These are phyloP conservation scores for Pontoporia blainvillei DNA, from an alignment of 2,113 vertebrate species.

Conservation along the genomic window DNA sequence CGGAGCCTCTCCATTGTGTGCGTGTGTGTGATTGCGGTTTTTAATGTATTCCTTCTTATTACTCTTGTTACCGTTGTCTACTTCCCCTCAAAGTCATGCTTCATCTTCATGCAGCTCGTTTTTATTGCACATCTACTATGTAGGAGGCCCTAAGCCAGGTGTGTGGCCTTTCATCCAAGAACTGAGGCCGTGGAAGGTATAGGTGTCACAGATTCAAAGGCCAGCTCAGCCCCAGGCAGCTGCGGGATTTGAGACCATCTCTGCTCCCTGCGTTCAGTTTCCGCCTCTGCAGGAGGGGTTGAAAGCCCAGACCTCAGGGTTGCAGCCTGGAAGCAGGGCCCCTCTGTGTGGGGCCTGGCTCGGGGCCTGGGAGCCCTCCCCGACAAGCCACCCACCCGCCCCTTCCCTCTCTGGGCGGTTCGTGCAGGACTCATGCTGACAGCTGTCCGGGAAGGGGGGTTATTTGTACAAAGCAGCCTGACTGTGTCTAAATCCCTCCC, in stretches of 20 bases:
- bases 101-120: accelerated
- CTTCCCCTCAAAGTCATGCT: accelerated
- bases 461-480: constrained; percentile 36
- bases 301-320: accelerated
- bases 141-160: accelerated
- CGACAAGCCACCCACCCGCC: background rate
- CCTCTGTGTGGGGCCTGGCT: background rate
- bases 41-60: accelerated
- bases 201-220: accelerated
- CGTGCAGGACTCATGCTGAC: background rate
- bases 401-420: background rate
- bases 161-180: background rate
- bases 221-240: accelerated
- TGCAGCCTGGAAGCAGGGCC: background rate
- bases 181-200: accelerated
- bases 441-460: constrained; percentile 42
- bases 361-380: background rate
- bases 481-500: constrained; percentile 55
- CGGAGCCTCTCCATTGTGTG: accelerated
- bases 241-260: accelerated
- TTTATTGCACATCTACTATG: background rate
- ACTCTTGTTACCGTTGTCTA: accelerated
- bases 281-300: background rate
- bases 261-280: background rate
- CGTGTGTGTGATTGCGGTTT: background rate